These are phyloP conservation scores for Chiridota heheva DNA, from an alignment of 35 echinoderm and acorn worm genomes.

Conservation along the genomic window DNA sequence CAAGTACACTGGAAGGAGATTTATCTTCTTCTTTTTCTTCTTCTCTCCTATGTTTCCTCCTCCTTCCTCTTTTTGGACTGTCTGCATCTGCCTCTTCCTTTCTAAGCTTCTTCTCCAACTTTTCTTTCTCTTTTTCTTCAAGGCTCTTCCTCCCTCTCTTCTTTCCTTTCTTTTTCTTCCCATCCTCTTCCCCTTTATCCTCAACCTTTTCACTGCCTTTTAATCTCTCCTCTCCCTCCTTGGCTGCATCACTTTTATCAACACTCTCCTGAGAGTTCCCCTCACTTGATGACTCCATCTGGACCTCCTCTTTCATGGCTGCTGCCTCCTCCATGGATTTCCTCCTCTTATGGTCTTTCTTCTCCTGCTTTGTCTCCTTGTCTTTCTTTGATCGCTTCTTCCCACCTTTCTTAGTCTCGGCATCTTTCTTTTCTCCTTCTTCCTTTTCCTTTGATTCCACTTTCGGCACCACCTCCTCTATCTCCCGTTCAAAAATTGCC, in stretches of 20 bases:
- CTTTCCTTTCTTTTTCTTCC: slow-evolving; percentile 34
- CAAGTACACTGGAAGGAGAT: background rate
- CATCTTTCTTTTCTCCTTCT: slow-evolving; percentile 11
- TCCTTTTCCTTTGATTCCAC: slow-evolving; percentile 1
- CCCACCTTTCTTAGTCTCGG: slow-evolving; percentile 20
- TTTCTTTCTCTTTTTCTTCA: slow-evolving; percentile 38
- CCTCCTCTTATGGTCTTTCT: slow-evolving; percentile 36
- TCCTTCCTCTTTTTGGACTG: slow-evolving; percentile 38
- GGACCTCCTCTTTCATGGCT: slow-evolving; percentile 21
- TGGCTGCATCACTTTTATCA: slow-evolving; percentile 19
- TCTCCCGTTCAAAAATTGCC: slow-evolving; percentile 30
- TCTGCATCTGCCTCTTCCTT: slow-evolving; percentile 36
- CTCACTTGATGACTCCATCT: background rate
- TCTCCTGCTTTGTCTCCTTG: slow-evolving; percentile 43
- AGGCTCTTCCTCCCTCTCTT: slow-evolving; percentile 48
- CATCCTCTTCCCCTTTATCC: slow-evolving; percentile 5
- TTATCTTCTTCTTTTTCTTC: slow-evolving; percentile 34
- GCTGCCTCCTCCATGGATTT: slow-evolving; percentile 52
- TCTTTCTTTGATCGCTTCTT: slow-evolving; percentile 12
- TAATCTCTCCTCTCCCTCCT: slow-evolving; percentile 9
- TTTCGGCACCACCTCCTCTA: slow-evolving; percentile 35
- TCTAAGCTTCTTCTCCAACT: slow-evolving; percentile 20
- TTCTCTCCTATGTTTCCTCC: slow-evolving; percentile 16
- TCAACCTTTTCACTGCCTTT: slow-evolving; percentile 42
- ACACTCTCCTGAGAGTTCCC: slow-evolving; percentile 13